phyloP scores from a whole-genome alignment of 1,140 invertebrate species.

The Drosophila willistoni region DNA sequence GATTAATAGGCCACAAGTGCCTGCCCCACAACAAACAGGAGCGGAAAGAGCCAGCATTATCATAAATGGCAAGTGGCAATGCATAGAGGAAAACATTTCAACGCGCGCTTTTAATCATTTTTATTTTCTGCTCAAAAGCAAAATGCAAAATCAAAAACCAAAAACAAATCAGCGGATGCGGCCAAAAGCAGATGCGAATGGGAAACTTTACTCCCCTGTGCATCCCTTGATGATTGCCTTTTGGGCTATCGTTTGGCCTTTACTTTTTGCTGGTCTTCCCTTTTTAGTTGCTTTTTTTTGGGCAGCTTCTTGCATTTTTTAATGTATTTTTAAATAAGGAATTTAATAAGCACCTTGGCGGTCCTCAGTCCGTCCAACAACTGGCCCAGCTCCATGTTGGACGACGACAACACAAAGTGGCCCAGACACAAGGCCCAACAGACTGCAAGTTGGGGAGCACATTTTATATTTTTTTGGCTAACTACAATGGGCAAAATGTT shows the following conservation, averaged over 20 bases:
- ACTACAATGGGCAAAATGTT: conserved; percentile 51
- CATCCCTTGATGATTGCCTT: background rate
- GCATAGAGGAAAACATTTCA: conserved; percentile 70
- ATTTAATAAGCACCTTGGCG: conserved; percentile 81
- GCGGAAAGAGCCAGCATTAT: conserved; percentile 17
- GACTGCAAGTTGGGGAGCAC: conserved; percentile 72
- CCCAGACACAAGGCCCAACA: conserved; percentile 73
- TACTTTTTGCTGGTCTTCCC: conserved; percentile 3
- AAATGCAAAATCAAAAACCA: conserved; percentile 58
- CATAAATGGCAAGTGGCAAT: conserved; percentile 48
- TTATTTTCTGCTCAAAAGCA: conserved; percentile 21
- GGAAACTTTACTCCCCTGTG: background rate
- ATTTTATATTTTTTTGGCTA: conserved; percentile 37
- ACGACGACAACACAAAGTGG: conserved; percentile 77
- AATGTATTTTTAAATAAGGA: conserved; percentile 82
- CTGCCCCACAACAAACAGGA: conserved; percentile 23
- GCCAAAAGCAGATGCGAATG: conserved; percentile 29
- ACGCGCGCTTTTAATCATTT: conserved; percentile 76
- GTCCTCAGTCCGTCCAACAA: conserved; percentile 65
- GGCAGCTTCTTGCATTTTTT: conserved; percentile 80
- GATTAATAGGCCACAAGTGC: conserved; percentile 71
- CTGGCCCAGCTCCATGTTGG: conserved; percentile 42
- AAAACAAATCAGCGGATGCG: conserved; percentile 63
- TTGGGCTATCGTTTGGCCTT: conserved; percentile 6
- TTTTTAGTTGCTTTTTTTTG: conserved; percentile 49